Evolutionary conservation across 2,888 invertebrate genomes (phyloP), one percentile per base, ranked within the genome.

Genomic region (Aproaerema taeniolella): DNA sequence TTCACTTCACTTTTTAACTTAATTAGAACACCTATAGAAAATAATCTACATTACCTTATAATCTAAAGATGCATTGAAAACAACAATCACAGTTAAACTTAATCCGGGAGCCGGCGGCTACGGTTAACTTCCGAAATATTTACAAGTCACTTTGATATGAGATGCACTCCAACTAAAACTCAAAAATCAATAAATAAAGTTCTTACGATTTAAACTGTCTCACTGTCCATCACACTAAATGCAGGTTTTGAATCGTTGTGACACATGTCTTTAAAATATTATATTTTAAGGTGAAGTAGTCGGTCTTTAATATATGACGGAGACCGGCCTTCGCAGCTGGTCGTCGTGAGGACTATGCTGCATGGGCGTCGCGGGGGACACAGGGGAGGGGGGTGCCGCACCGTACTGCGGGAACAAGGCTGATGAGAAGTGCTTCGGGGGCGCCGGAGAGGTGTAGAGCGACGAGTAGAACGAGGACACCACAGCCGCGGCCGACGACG

Each of bases 381-480:
- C 77, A 1, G 85, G 80, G 0, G 85, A 87, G 0, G 87, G 68
- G 1, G 87, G 88, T 2, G 73, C 78, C 14, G 71, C 77, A 9
- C 86, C 79, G 58, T 88, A 89, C 65, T 89, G 87, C 14, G 85
- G 86, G 55, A 88, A 85, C 55, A 87, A 60, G 26, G 88, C 83
- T 1, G 89, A 87, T 0, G 82, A 73, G 52, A 88, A 88, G 41
- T 81, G 87, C 58, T 89, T 88, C 25, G 79, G 85, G 3, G 86
- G 88, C 6, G 71, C 77, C 48, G 81, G 87, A 29, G 89, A 88
- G 15, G 88, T 86, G 71, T 92, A 92, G 56, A 92, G 77, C 39
- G 91, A 91, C 2, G 91, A 90, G 63, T 93, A 93, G 61, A 92
- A 89, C 16, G 91, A 91, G 2, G 90, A 90, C 44, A 91, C 90